Evolutionary conservation across 2,113 vertebrate genomes (phyloP).

Genomic region (Atractosteus spatula): DNA sequence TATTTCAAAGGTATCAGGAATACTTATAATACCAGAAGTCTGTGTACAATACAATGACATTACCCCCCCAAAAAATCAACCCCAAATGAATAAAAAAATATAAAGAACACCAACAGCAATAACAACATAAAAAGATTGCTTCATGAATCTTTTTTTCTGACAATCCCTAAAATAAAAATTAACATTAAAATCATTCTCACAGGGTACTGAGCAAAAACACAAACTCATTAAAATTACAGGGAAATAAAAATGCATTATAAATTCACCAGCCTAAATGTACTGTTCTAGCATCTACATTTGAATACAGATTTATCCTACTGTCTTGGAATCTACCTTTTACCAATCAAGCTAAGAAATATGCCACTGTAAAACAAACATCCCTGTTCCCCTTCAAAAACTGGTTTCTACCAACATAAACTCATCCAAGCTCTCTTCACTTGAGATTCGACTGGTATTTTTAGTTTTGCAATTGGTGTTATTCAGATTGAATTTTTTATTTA

Average conservation of each 20-base stretch:
- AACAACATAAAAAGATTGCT: constrained; percentile 18
- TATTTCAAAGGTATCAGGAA: constrained; percentile 82
- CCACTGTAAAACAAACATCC: constrained; percentile 6
- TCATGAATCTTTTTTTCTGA: constrained; percentile 15
- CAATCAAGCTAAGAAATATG: constrained; percentile 49
- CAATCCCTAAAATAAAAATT: constrained; percentile 20
- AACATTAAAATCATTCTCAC: constrained; percentile 11
- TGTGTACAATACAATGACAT: constrained; percentile 77
- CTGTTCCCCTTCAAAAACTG: constrained; percentile 3
- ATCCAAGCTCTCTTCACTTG: neutral
- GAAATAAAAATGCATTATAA: constrained; percentile 80
- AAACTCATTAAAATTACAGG: constrained; percentile 54
- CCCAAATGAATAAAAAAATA: constrained; percentile 69
- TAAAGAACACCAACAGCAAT: constrained; percentile 37
- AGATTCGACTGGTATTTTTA: too few relatives aligned
- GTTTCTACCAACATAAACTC: constrained; percentile 3
- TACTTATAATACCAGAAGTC: constrained; percentile 67
- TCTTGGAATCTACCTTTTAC: constrained; percentile 73
- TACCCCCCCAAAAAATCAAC: constrained; percentile 60
- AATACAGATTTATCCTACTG: constrained; percentile 79
- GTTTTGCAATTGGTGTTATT: too few relatives aligned
- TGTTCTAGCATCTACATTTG: constrained; percentile 84
- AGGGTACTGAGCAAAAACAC: constrained; percentile 41
- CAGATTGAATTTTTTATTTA: too few relatives aligned
- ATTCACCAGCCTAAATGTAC: constrained; percentile 81